phyloP scores from a whole-genome alignment of 2,888 invertebrate species.

The Cephus pulcher region DNA sequence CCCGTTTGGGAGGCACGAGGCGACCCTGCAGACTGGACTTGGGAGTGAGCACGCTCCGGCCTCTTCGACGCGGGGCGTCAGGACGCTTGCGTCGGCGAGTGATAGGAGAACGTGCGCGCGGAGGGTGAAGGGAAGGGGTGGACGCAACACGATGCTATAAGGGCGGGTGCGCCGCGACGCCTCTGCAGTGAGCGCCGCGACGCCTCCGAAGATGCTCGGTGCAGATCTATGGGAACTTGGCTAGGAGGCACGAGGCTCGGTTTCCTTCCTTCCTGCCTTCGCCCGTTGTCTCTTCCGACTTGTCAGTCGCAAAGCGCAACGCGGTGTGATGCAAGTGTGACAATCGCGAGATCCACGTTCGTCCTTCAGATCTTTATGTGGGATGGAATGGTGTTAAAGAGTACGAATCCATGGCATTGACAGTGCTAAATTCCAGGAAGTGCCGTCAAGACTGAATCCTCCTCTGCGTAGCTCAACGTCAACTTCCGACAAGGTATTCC shows the following conservation, averaged over 20 bases:
- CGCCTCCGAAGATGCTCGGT: conserved; percentile 34
- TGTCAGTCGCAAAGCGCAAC: no score
- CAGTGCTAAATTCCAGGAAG: no score
- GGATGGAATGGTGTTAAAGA: no score
- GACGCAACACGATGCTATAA: conserved; percentile 62
- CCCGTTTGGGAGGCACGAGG: conserved; percentile 23
- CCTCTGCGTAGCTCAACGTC: no score
- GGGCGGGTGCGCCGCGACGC: conserved; percentile 63
- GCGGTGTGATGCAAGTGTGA: no score
- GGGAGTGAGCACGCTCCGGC: conserved; percentile 13
- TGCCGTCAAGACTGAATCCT: no score
- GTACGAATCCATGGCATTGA: no score
- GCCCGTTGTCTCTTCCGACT: no score
- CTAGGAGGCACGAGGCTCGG: conserved; percentile 3
- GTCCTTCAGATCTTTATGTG: no score
- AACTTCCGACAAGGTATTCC: no score
- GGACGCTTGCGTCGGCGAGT: conserved; percentile 42
- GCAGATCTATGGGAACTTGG: conserved; percentile 8
- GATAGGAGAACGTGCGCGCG: conserved; percentile 19
- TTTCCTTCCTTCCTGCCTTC: no score
- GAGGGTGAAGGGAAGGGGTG: conserved; percentile 31
- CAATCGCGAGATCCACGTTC: no score
- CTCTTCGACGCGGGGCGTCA: conserved; percentile 9
- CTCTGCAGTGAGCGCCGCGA: conserved; percentile 65
- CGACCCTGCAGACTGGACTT: conserved; percentile 29